Evolutionary conservation across 1,140 invertebrate genomes (phyloP).

Genomic region (Ectropis grisescens): DNA sequence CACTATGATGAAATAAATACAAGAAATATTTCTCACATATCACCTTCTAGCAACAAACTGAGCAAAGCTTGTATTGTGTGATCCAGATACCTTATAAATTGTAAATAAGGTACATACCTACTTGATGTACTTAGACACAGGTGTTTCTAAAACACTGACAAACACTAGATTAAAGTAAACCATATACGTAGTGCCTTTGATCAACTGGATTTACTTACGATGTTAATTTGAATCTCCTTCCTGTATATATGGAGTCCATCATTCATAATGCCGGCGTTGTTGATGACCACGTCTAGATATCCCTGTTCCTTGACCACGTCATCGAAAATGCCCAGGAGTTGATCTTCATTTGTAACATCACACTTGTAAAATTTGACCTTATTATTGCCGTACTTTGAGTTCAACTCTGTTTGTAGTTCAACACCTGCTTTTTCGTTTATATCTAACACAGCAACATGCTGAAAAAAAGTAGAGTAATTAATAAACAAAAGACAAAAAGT

Average conservation of each 20-base stretch:
- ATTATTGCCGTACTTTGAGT: slow-evolving; percentile 16
- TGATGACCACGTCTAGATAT: slow-evolving; percentile 32
- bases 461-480: slow-evolving; percentile 9
- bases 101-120: no score
- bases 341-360: slow-evolving; percentile 73
- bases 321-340: slow-evolving; percentile 72
- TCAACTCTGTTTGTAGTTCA: slow-evolving; percentile 14
- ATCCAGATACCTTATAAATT: no score
- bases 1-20: no score
- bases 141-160: no score
- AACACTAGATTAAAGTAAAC: no score
- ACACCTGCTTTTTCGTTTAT: slow-evolving; percentile 13
- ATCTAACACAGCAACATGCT: slow-evolving; percentile 25
- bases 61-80: no score
- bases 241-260: slow-evolving; percentile 16
- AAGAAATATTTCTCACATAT: no score
- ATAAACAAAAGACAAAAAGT: no score
- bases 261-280: slow-evolving; percentile 69
- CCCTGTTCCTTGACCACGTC: slow-evolving; percentile 38
- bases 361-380: slow-evolving; percentile 59
- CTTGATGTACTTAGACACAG: no score
- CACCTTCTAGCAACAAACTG: no score
- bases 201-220: no score
- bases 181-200: no score
- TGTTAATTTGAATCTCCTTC: slow-evolving; percentile 26